phyloP scores from a whole-genome alignment of 30 jellyfish, hydroid and myxozoan genomes.

The Mastigias papua region DNA sequence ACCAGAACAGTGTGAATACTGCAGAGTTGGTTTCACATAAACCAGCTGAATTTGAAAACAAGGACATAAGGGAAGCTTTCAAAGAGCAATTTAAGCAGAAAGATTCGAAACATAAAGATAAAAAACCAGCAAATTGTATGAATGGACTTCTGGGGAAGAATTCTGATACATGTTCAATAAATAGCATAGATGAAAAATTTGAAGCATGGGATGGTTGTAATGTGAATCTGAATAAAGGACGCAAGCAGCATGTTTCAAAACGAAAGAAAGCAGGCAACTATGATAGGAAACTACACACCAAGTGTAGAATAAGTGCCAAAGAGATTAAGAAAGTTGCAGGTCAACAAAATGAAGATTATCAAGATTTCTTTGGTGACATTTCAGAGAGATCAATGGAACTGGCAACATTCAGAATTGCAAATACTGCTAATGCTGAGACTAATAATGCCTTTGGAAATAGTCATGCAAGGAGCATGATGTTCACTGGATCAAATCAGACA shows the following conservation, averaged over 20 bases:
- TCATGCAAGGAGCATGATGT: not conserved
- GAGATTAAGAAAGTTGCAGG: conserved; percentile 8
- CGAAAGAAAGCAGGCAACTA: conserved; percentile 57
- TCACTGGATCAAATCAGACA: not conserved
- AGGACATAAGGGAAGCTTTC: not conserved
- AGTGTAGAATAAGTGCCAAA: conserved; percentile 53
- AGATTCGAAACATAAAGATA: not conserved
- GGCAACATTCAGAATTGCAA: not conserved
- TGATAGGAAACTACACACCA: conserved; percentile 21
- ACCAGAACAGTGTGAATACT: not conserved
- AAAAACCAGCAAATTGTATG: not conserved
- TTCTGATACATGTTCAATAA: not conserved
- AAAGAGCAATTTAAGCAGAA: not conserved
- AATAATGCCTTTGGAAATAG: not conserved
- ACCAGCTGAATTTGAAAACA: not conserved
- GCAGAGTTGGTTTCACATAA: not conserved
- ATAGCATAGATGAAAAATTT: not conserved
- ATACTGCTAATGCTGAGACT: not conserved
- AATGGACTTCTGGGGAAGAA: not conserved
- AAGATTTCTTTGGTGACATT: conserved; percentile 51
- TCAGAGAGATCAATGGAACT: conserved; percentile 2
- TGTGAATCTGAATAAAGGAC: not conserved
- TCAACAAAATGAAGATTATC: not conserved
- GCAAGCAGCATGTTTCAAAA: not conserved
- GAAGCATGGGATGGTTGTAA: not conserved